A percentile compares a stretch with the other conserved stretches of the same genome.
phyloP scores from a whole-genome alignment of 2,113 vertebrate species.

The Forbesichthys agassizii region DNA sequence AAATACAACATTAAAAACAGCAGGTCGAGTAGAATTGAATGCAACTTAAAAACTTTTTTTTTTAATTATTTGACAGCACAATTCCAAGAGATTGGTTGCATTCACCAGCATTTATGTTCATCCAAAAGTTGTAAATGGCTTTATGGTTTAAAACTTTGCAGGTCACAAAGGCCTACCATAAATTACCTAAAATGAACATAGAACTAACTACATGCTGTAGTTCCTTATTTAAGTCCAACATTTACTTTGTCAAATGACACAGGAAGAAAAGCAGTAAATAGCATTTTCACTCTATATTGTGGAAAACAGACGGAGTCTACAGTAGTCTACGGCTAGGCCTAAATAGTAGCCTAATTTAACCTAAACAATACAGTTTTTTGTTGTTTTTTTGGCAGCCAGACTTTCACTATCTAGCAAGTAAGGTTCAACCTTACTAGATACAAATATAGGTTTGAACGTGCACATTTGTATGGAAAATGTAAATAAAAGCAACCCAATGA shows the following conservation, averaged over 20 bases:
- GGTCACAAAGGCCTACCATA: too few relatives aligned
- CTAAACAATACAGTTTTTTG: constrained; percentile 22
- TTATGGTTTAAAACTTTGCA: too few relatives aligned
- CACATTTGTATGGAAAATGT: neutral
- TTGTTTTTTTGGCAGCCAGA: too few relatives aligned
- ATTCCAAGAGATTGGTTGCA: too few relatives aligned
- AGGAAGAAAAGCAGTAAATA: too few relatives aligned
- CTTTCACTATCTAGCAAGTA: constrained; percentile 3
- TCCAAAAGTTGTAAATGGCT: too few relatives aligned
- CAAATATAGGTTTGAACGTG: constrained; percentile 6
- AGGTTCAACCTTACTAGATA: constrained; percentile 28
- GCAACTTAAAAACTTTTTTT: neutral
- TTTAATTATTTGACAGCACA: neutral
- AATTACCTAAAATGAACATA: too few relatives aligned
- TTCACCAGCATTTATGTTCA: too few relatives aligned
- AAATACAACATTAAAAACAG: neutral
- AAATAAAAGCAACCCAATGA: neutral
- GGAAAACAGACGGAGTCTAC: too few relatives aligned
- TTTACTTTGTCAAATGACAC: too few relatives aligned
- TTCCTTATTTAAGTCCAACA: too few relatives aligned
- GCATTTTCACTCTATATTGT: neutral
- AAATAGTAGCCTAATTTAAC: neutral
- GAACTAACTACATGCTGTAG: too few relatives aligned
- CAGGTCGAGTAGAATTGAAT: neutral
- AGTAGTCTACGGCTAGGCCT: neutral